Percentiles rank a stretch among this genome's conserved stretches.
phyloP scores from a whole-genome alignment of 1,140 invertebrate species.

The Papilio polyxenes region DNA sequence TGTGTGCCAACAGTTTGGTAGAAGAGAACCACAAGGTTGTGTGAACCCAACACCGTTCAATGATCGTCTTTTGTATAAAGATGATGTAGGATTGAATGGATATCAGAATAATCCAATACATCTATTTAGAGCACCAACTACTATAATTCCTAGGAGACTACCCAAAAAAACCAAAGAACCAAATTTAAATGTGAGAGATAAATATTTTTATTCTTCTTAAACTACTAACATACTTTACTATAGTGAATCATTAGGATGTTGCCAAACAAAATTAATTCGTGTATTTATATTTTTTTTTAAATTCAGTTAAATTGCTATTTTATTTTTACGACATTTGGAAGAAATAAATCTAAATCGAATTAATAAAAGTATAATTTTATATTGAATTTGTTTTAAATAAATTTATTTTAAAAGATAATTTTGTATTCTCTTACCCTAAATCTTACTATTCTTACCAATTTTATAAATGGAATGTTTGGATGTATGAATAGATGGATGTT shows the following conservation, averaged over 20 bases:
- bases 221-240: neutral
- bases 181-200: conserved; percentile 28
- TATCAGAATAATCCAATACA: neutral
- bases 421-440: no score
- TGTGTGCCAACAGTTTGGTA: conserved; percentile 22
- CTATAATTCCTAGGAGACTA: neutral
- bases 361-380: no score
- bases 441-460: no score
- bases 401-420: no score
- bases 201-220: conserved; percentile 30
- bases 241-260: neutral
- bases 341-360: no score
- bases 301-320: no score
- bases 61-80: conserved; percentile 12
- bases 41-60: conserved; percentile 23
- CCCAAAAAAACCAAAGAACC: conserved; percentile 28
- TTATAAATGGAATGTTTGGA: no score
- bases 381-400: no score
- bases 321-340: no score
- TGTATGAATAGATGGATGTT: no score
- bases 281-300: neutral
- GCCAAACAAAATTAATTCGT: neutral
- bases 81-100: neutral
- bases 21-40: conserved; percentile 33
- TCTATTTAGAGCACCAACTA: conserved; percentile 26